Conservation (phyloP, 1,140 invertebrate species). For the Zophobas atratus region DNA sequence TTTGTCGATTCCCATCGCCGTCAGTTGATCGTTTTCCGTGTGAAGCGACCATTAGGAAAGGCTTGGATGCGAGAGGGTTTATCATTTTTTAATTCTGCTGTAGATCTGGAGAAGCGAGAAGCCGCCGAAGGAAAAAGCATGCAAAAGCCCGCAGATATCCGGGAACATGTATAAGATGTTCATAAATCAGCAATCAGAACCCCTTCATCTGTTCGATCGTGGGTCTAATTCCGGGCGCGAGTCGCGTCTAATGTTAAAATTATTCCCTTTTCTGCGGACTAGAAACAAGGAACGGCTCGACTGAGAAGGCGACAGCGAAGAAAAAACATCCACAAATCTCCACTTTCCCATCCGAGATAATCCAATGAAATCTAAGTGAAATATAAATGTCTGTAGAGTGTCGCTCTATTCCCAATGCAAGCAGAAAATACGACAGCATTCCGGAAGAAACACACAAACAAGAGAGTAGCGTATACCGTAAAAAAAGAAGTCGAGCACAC, state of each 20-base stretch:
- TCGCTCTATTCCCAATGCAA: conserved; percentile 53
- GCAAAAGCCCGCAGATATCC: no score
- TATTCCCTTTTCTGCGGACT: conserved; percentile 10
- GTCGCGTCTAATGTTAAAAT: conserved; percentile 19
- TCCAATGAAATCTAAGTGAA: conserved; percentile 59
- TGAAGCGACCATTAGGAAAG: no score
- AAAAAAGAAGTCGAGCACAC: conserved; percentile 36
- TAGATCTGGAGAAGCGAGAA: not conserved
- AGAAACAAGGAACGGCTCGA: conserved; percentile 27
- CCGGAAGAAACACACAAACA: conserved; percentile 46
- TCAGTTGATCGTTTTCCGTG: no score
- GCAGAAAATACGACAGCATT: conserved; percentile 46
- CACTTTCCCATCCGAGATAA: conserved; percentile 53
- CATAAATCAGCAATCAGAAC: not conserved
- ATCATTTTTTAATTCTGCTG: no score
- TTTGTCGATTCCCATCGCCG: no score
- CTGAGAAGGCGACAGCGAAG: conserved; percentile 14
- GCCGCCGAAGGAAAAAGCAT: not conserved
- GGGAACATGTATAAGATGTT: not conserved
- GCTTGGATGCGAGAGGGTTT: no score
- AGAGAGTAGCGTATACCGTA: conserved; percentile 29
- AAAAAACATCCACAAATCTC: conserved; percentile 53
- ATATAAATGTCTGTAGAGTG: conserved; percentile 56
- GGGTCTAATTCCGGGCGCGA: not conserved
- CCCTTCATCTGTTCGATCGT: not conserved